Evolutionary conservation across 2,888 invertebrate species (phyloP).

Genomic region (Exocentrus adspersus): DNA sequence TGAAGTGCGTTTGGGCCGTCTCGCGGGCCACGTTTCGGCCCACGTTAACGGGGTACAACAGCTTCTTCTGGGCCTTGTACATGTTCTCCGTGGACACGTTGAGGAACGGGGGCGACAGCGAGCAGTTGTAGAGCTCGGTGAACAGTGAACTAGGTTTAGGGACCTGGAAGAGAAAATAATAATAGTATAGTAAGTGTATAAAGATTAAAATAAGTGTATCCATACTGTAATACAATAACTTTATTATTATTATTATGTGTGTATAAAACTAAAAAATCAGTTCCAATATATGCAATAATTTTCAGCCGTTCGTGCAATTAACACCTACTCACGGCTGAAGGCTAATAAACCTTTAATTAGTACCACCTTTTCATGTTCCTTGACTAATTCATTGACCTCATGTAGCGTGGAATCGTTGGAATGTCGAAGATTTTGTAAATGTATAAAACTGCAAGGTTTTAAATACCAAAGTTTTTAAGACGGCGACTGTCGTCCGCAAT

Average conservation of each 20-base stretch:
- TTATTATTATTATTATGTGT: too few relatives aligned
- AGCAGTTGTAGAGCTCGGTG: slow-evolving; percentile 75
- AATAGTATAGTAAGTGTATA: too few relatives aligned
- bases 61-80: slow-evolving; percentile 82
- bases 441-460: neutral
- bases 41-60: slow-evolving; percentile 90
- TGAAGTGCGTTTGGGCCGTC: slow-evolving; percentile 81
- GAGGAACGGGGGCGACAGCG: slow-evolving; percentile 74
- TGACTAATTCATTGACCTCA: neutral
- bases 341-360: neutral
- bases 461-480: too few relatives aligned
- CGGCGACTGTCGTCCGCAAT: too few relatives aligned
- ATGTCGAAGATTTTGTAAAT: neutral
- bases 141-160: slow-evolving; percentile 73
- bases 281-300: neutral
- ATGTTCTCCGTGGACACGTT: slow-evolving; percentile 73
- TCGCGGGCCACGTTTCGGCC: slow-evolving; percentile 90
- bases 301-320: neutral
- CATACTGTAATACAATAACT: too few relatives aligned
- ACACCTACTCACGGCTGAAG: neutral
- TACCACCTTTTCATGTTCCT: neutral
- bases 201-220: too few relatives aligned
- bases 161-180: slow-evolving; percentile 66
- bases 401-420: neutral
- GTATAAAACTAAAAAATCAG: too few relatives aligned